Conservation (phyloP, 2,113 vertebrate genomes). For the Seriola quinqueradiata region DNA sequence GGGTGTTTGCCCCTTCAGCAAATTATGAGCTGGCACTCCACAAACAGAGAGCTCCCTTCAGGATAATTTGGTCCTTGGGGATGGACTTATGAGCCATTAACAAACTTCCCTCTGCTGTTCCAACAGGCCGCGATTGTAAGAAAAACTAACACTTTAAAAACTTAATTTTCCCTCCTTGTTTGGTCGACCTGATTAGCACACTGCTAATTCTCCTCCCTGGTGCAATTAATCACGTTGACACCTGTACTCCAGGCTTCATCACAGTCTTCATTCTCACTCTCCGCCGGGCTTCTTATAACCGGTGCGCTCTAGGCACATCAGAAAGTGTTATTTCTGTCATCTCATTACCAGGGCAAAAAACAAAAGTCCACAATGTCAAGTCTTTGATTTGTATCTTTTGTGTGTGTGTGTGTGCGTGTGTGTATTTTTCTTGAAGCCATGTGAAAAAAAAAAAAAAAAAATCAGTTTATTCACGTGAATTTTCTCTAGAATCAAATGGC, state of each 20-base stretch:
- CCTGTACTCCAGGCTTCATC: conserved; percentile 65
- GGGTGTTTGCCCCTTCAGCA: conserved; percentile 32
- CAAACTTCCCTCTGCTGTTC: conserved; percentile 76
- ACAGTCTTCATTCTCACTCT: conserved; percentile 45
- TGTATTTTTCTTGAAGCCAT: conserved; percentile 22
- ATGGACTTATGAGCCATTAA: conserved; percentile 80
- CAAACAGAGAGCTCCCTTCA: conserved; percentile 78
- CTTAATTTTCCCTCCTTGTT: conserved; percentile 78
- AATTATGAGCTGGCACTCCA: conserved; percentile 71
- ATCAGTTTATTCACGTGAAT: not conserved
- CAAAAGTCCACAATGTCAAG: conserved; percentile 13
- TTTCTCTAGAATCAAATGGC: not conserved
- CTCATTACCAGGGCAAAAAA: conserved; percentile 45
- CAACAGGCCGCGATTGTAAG: conserved; percentile 65
- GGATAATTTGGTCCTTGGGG: conserved; percentile 79
- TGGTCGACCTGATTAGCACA: conserved; percentile 82
- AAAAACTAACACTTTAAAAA: conserved; percentile 83
- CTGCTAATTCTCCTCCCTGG: conserved; percentile 80
- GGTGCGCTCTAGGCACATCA: conserved; percentile 22
- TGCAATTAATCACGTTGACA: conserved; percentile 83
- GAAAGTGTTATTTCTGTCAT: conserved; percentile 51
- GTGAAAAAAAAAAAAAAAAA: not conserved
- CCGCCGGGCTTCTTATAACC: conserved; percentile 29
- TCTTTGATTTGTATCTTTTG: conserved; percentile 7
- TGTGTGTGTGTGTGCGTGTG: no score